A percentile compares a stretch with the other conserved stretches of the same genome.
Conservation (phyloP, 2,888 invertebrate genomes). For the Octonoba sinensis region DNA sequence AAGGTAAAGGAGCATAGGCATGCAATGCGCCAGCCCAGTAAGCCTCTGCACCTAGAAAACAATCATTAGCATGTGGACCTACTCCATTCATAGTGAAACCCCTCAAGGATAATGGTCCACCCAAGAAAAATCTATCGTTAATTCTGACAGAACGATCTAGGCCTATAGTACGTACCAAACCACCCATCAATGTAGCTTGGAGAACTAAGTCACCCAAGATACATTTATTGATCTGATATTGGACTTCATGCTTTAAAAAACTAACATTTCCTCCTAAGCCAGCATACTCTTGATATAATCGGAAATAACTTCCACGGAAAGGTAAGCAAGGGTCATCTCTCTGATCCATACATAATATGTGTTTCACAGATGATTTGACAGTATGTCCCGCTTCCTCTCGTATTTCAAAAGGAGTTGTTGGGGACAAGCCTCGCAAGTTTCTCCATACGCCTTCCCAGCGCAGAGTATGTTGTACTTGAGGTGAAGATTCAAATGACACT, state of each 20-base stretch:
- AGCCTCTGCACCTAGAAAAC: constrained; percentile 75
- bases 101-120: constrained; percentile 88
- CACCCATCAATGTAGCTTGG: constrained; percentile 80
- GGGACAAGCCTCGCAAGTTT: constrained; percentile 81
- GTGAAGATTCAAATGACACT: constrained; percentile 74
- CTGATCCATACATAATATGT: constrained; percentile 62
- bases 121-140: constrained; percentile 85
- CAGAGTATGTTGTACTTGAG: constrained; percentile 80
- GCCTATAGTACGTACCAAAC: constrained; percentile 77
- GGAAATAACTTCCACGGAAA: constrained; percentile 41
- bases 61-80: constrained; percentile 82
- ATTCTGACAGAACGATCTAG: constrained; percentile 77
- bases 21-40: constrained; percentile 91
- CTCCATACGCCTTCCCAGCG: constrained; percentile 90
- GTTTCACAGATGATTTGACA: constrained; percentile 82
- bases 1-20: constrained; percentile 90
- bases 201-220: constrained; percentile 76
- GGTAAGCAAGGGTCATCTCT: constrained; percentile 47
- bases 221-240: constrained; percentile 77
- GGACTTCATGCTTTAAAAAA: constrained; percentile 85
- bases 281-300: constrained; percentile 84
- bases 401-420: constrained; percentile 84
- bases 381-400: constrained; percentile 90
- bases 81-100: constrained; percentile 91
- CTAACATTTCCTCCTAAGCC: constrained; percentile 93